Evolutionary conservation across 2,888 invertebrate genomes (phyloP), one percentile per base, ranked within the genome.

Genomic region (Lampropteryx suffumata): DNA sequence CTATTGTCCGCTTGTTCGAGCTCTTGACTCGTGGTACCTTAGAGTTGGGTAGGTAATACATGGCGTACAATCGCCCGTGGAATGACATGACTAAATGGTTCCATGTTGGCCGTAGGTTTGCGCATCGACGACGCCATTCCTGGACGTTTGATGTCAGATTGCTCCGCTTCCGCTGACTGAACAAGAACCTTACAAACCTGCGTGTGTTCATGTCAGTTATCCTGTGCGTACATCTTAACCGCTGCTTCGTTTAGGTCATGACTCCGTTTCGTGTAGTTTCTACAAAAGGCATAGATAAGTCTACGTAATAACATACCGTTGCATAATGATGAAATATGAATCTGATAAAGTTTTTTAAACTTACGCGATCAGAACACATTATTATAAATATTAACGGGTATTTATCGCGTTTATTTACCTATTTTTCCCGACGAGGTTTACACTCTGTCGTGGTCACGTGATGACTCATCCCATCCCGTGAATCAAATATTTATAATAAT

Each of bases 141-240:
- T 76, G 80, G 17, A 80, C 80, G 73, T 82, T 74, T 82, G 85
- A 87, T 86, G 79, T 71, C 67, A 84, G 85, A 86, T 87, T 84
- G 77, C 73, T 76, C 76, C 76, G 76, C 80, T 82, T 80, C 82
- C 63, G 62, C 68, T 65, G 67, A 65, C 68, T 65, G 67, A 65
- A 63, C 61, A 61, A 50, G 64, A 57, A 59, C 67, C 63, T 71
- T 71, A 66, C 69, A 66, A 72, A 73, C 73, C 64, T 70, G 67
- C 62, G 69, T 66, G 65, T 73, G 69, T 74, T 73, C 73, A 70
- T 71, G 66, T 55, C 57, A 62, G 64, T 78, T 83, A 85, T 83
- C 82, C 73, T 63, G 57, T 70, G 70, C 72, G 75, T 76, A 75
- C 68, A 84, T 84, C 83, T 82, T 66, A 73, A 76, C 68, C 71